Percentiles rank a stretch among this genome's conserved stretches.
Conservation (phyloP, 2,797 vertebrate species). For the Xyrichtys novacula region DNA sequence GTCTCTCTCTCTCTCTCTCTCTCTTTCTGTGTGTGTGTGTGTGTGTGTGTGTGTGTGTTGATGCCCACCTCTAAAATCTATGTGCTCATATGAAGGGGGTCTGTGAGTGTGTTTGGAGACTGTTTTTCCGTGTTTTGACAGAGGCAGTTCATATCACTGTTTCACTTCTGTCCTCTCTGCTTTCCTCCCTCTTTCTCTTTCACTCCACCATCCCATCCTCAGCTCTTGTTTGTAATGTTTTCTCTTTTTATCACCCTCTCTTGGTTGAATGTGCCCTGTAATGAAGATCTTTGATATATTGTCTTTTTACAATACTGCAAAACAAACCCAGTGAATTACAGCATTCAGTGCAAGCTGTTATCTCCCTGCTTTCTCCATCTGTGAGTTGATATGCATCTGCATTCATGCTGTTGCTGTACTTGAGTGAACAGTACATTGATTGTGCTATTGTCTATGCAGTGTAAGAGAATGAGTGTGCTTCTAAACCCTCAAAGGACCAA, state of each 20-base stretch:
- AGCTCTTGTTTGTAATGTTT: background rate
- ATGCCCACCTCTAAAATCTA: slow-evolving; percentile 31
- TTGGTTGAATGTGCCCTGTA: slow-evolving; percentile 15
- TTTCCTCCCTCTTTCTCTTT: background rate
- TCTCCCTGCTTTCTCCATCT: slow-evolving; percentile 11
- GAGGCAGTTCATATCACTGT: slow-evolving; percentile 6
- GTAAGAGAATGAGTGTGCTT: background rate
- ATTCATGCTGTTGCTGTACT: background rate
- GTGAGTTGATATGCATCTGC: slow-evolving; percentile 16
- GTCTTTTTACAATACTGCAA: slow-evolving; percentile 33
- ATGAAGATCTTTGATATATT: slow-evolving; percentile 40
- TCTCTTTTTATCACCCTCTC: slow-evolving; percentile 13
- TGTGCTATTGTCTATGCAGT: background rate
- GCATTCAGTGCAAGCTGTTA: slow-evolving; percentile 34
- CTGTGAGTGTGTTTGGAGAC: slow-evolving; percentile 3
- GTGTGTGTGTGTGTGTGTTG: slow-evolving; percentile 10
- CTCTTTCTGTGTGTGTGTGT: slow-evolving; percentile 17
- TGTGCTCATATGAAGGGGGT: slow-evolving; percentile 31
- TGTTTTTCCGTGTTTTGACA: slow-evolving; percentile 21
- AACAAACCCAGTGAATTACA: slow-evolving; percentile 41
- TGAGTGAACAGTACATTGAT: slow-evolving; percentile 2
- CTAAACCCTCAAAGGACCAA: background rate
- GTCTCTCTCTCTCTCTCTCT: too few species aligned
- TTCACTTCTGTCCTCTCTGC: slow-evolving; percentile 4
- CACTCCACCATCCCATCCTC: slow-evolving; percentile 2